These are phyloP conservation scores for Calonectris borealis DNA, from an alignment of 2,113 vertebrate genomes.

Conservation along the genomic window DNA sequence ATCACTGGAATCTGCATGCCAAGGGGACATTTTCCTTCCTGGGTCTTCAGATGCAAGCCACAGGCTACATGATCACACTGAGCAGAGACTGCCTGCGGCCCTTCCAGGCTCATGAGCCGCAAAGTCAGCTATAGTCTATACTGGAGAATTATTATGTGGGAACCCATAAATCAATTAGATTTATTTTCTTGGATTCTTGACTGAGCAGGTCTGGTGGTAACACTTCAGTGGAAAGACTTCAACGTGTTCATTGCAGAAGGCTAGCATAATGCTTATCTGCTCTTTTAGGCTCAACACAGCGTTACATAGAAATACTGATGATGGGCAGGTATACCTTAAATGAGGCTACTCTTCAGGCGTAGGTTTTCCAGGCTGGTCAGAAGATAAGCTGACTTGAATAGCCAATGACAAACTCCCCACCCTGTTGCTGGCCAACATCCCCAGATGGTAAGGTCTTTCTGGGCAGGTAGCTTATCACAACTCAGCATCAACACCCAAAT, in stretches of 20 bases:
- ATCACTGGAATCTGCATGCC: background rate
- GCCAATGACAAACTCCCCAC: background rate
- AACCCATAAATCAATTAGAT: background rate
- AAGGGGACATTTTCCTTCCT: background rate
- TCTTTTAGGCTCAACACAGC: background rate
- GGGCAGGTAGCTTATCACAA: background rate
- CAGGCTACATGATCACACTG: background rate
- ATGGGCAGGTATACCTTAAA: background rate
- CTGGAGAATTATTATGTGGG: background rate
- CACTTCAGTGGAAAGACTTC: accelerated
- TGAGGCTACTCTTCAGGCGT: background rate
- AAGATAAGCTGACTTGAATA: background rate
- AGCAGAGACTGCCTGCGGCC: background rate
- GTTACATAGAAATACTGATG: background rate
- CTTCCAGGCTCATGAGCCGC: background rate
- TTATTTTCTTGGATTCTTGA: background rate
- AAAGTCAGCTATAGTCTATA: background rate
- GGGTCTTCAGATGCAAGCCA: background rate
- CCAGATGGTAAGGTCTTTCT: background rate
- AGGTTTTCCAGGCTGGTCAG: background rate
- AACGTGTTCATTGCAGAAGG: background rate
- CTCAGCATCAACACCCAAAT: background rate
- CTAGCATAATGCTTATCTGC: background rate
- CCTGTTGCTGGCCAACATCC: background rate
- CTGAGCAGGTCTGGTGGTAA: background rate